Conservation (phyloP, 2,888 invertebrate species). For the Operophtera brumata region DNA sequence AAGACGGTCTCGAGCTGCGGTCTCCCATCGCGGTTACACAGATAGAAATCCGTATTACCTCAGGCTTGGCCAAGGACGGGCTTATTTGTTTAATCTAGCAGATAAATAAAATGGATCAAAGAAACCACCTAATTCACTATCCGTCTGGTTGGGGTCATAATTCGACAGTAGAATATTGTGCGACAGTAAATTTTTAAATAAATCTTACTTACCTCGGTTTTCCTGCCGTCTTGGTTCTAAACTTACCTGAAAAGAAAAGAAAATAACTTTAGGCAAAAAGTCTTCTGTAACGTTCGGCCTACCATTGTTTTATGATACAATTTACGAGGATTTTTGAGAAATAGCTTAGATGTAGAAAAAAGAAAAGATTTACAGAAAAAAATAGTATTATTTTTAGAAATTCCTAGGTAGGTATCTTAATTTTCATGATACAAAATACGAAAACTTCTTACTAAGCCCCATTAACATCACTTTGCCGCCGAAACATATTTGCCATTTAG, state of each 20-base stretch:
- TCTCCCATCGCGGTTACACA: constrained; percentile 26
- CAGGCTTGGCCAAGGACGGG: constrained; percentile 29
- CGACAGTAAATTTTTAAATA: neutral
- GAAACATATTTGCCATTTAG: constrained; percentile 6
- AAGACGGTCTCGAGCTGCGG: constrained; percentile 31
- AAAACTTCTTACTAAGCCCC: neutral
- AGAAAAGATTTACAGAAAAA: neutral
- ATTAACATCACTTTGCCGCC: neutral
- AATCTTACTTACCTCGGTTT: constrained; percentile 11
- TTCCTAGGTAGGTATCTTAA: too few species aligned
- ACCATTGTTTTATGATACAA: neutral
- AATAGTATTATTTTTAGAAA: neutral
- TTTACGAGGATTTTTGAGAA: neutral
- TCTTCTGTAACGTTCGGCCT: neutral
- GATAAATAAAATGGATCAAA: constrained; percentile 17
- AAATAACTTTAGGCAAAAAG: constrained; percentile 6
- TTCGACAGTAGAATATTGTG: neutral
- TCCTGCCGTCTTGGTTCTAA: constrained; percentile 12
- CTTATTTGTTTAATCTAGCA: constrained; percentile 27
- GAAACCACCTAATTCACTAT: constrained; percentile 1
- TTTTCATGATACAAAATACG: neutral
- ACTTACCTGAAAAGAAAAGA: constrained; percentile 55
- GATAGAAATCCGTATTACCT: constrained; percentile 32
- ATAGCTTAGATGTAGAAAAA: neutral
- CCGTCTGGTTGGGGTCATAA: neutral